A percentile compares a stretch with the other conserved stretches of the same genome.
These are phyloP conservation scores for Diphyllodes magnificus DNA, from an alignment of 2,113 vertebrate species.

Conservation along the genomic window DNA sequence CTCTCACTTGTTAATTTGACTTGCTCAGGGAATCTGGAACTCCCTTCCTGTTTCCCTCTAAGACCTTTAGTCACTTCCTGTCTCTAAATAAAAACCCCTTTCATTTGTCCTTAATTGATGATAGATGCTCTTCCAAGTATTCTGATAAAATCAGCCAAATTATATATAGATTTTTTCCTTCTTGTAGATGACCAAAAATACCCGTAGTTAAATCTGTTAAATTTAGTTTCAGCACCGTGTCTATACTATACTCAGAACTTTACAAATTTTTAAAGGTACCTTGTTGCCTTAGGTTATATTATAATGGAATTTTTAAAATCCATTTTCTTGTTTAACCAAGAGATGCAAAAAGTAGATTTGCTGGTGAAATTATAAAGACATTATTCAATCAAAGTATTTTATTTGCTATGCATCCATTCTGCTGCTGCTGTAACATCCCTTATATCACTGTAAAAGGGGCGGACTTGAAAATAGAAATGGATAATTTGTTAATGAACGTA, in stretches of 20 bases:
- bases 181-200: background rate
- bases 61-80: conserved; percentile 50
- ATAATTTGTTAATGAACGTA: background rate
- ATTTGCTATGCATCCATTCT: background rate
- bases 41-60: conserved; percentile 47
- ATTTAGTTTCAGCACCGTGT: background rate
- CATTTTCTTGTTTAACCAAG: background rate
- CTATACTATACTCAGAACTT: background rate
- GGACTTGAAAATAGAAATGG: background rate
- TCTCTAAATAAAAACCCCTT: conserved; percentile 21
- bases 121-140: background rate
- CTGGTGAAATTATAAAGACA: background rate
- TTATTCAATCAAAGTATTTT: background rate
- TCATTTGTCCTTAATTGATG: conserved; percentile 12
- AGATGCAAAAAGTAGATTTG: background rate
- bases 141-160: conserved; percentile 7
- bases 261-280: background rate
- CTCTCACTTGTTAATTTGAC: background rate
- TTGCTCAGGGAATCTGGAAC: conserved; percentile 14
- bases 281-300: background rate
- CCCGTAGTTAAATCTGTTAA: background rate
- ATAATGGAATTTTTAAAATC: background rate
- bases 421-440: background rate
- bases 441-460: background rate
- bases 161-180: background rate